These are phyloP conservation scores for Theristicus caerulescens DNA, from an alignment of 2,113 vertebrate species.

Conservation along the genomic window DNA sequence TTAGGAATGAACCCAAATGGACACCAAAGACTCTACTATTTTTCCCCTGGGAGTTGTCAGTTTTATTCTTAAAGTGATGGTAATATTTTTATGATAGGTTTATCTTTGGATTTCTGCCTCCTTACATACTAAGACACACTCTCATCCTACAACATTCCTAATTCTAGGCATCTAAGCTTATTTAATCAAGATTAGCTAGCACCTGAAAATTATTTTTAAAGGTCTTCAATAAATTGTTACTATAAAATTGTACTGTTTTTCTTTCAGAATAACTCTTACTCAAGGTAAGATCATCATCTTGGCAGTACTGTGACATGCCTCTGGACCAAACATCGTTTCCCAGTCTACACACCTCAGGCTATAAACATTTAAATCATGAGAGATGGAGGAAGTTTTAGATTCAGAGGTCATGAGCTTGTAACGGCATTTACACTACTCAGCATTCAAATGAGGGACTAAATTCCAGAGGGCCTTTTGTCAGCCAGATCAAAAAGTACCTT, in stretches of 20 bases:
- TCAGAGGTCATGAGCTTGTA: background rate
- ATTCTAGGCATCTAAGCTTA: background rate
- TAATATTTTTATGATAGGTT: background rate
- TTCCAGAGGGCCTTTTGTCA: background rate
- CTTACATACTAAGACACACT: background rate
- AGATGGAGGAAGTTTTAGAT: background rate
- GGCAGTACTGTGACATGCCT: background rate
- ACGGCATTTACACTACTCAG: background rate
- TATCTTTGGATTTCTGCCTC: background rate
- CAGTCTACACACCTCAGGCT: background rate
- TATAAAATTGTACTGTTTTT: background rate
- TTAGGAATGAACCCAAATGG: background rate
- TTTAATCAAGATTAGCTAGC: background rate
- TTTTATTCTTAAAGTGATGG: background rate
- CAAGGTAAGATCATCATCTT: background rate
- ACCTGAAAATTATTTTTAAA: background rate
- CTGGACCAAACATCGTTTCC: background rate
- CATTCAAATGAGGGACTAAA: constrained; percentile 16
- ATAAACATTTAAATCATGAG: background rate
- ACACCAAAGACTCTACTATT: background rate
- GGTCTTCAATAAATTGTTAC: background rate
- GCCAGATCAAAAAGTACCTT: background rate
- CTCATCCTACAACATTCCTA: background rate
- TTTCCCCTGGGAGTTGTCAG: background rate
- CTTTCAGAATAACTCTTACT: background rate